These are phyloP conservation scores for Squalus acanthias DNA, from an alignment of 2,797 vertebrate species.

Conservation along the genomic window DNA sequence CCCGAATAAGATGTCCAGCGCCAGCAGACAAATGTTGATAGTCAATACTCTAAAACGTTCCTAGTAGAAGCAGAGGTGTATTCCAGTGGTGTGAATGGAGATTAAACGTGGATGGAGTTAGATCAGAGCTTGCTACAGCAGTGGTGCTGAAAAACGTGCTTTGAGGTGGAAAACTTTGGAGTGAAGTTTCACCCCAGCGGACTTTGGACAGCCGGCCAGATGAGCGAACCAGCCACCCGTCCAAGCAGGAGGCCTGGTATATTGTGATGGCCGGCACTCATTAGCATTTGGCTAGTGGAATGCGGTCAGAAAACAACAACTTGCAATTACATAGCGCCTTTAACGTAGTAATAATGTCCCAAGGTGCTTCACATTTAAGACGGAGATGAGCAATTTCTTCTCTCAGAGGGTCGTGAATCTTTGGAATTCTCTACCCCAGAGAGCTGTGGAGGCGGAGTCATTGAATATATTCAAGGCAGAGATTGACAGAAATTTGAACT, in stretches of 20 bases:
- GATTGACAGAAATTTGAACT: too few species aligned
- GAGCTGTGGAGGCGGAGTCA: too few species aligned
- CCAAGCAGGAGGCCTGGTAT: not conserved
- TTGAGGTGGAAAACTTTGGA: not conserved
- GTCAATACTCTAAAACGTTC: not conserved
- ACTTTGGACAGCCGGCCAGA: not conserved
- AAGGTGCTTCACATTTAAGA: not conserved
- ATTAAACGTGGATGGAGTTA: not conserved
- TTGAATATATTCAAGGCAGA: too few species aligned
- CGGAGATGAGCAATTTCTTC: too few species aligned
- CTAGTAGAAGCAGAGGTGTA: too few species aligned
- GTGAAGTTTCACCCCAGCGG: not conserved
- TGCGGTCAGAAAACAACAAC: not conserved
- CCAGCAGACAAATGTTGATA: not conserved
- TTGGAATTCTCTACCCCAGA: too few species aligned
- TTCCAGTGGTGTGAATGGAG: not conserved
- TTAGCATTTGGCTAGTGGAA: not conserved
- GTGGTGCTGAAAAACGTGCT: not conserved
- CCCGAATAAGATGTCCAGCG: not conserved
- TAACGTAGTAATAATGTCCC: not conserved
- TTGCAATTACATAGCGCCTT: not conserved
- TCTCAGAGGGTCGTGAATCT: too few species aligned
- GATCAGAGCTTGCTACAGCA: not conserved
- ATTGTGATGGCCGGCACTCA: not conserved
- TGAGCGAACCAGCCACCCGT: not conserved